Percentiles rank a stretch among this genome's conserved stretches.
These are phyloP conservation scores for Hydrotaea diabolus DNA, from an alignment of 2,888 invertebrate species.

Conservation along the genomic window DNA sequence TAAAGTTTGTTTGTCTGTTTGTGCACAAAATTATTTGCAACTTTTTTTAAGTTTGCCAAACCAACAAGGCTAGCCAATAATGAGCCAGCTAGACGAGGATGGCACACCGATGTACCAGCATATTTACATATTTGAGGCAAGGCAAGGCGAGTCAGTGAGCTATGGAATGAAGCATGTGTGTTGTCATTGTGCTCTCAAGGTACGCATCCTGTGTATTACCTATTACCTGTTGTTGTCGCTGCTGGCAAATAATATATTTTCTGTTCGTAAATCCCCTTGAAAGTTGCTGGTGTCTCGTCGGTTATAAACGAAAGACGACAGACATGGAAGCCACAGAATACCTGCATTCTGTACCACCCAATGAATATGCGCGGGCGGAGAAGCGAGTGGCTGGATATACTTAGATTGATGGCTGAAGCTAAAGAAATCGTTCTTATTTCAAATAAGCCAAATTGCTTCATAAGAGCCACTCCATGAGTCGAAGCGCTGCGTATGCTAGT, in stretches of 20 bases:
- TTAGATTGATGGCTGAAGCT: constrained; percentile 3
- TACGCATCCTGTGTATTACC: background rate
- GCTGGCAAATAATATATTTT: background rate
- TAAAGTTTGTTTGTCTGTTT: constrained; percentile 57
- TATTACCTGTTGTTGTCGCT: background rate
- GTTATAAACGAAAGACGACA: background rate
- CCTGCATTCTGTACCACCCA: background rate
- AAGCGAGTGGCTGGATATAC: constrained; percentile 5
- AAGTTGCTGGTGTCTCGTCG: constrained; percentile 7
- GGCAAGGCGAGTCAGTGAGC: too few species aligned
- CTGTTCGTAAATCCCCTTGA: constrained; percentile 32
- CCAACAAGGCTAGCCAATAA: background rate
- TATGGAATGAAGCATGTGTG: background rate
- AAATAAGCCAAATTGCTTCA: constrained; percentile 28
- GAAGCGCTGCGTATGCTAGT: background rate
- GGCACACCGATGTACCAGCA: background rate
- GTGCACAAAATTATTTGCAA: constrained; percentile 28
- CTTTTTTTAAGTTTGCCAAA: constrained; percentile 10
- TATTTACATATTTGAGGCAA: constrained; percentile 32
- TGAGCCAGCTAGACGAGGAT: background rate
- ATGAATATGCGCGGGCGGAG: background rate
- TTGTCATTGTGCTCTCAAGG: background rate
- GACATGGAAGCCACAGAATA: constrained; percentile 22
- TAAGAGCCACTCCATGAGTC: background rate
- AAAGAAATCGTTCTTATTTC: constrained; percentile 32